Percentiles rank a stretch among this genome's conserved stretches.
phyloP scores from a whole-genome alignment of 2,113 vertebrate species.

The human region GRCh38 chrX:109952001-109952500 shows the following conservation, averaged over 20 bases:
- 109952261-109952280: not conserved
- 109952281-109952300: constrained; percentile 37
- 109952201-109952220: not conserved
- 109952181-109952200: not conserved
- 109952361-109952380: not conserved
- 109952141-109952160: not conserved
- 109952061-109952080: not conserved
- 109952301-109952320: constrained; percentile 39
- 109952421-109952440: not conserved
- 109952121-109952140: not conserved
- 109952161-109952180: not conserved
- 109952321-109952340: not conserved
- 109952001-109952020: not conserved
- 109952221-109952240: constrained; percentile 58
- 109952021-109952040: not conserved
- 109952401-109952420: not conserved
- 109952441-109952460: not conserved
- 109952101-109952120: not conserved
- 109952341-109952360: not conserved
- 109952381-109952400: not conserved
- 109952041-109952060: not conserved
- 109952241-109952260: constrained; percentile 39
- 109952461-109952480: not conserved
- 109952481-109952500: constrained; percentile 2
- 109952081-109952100: not conserved